phyloP scores from a whole-genome alignment of 92 coral and sea anemone species.

The Meandrina meandrites region DNA sequence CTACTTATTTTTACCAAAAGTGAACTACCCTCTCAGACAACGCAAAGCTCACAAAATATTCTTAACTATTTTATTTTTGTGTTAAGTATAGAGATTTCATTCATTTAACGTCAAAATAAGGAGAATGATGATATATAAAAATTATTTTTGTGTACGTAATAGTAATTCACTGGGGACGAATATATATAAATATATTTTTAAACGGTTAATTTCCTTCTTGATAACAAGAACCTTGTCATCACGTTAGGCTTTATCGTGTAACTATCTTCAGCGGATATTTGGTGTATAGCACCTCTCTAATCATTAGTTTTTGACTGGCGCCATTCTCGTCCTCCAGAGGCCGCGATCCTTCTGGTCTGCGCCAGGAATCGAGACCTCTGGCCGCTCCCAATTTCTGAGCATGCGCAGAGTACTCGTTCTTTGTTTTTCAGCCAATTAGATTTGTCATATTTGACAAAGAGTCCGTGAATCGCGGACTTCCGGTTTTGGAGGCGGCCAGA shows the following conservation, averaged over 20 bases:
- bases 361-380: no score
- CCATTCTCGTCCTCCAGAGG: not conserved
- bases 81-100: not conserved
- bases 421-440: no score
- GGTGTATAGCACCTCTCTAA: not conserved
- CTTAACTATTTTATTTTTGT: not conserved
- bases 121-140: not conserved
- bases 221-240: not conserved
- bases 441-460: no score
- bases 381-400: no score
- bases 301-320: not conserved
- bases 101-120: not conserved
- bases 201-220: not conserved
- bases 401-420: no score
- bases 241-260: no score
- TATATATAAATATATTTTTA: not conserved
- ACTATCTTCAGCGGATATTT: not conserved
- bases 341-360: no score
- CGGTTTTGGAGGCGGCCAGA: no score
- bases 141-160: not conserved
- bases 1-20: not conserved
- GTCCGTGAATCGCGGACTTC: no score
- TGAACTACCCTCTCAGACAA: not conserved
- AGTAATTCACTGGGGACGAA: not conserved
- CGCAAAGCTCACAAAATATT: not conserved